Evolutionary conservation across 2,888 invertebrate species (phyloP), one percentile per base, ranked within the genome.

Genomic region (Pollenia angustigena): DNA sequence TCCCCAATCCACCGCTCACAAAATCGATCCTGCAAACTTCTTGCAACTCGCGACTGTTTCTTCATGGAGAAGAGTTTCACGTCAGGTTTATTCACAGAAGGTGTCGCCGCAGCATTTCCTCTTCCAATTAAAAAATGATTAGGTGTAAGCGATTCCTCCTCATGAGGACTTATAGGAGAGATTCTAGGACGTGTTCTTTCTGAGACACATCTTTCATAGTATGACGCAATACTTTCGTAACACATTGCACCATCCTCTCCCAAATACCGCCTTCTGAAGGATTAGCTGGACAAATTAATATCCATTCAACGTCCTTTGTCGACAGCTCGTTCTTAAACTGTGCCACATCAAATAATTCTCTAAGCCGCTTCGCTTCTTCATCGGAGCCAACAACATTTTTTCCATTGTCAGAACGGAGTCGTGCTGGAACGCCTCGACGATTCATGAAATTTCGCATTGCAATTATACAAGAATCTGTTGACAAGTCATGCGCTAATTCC

Each of bases 41-140:
- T 83, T 10, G 78, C 85, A 11, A 86, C 74, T 10, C 88, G 58
- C 86, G 87, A 89, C 54, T 88, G 88, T 68, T 87, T 87, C 14
- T 72, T 75, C n/a, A 83, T 32, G 10, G 44, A 10, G 18, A 64
- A 72, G 46, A 75, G 14, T 52, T 76, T 71, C 1, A 23, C 46
- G 18, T 81, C 81, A 12, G 46, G 50, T 16, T 4, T n/a, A 32
- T 40, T 12, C 4, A 68, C 44, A 16, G 74, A 14, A 40, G 81
- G 87, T 2, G 84, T 85, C 9, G 66, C 54, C 3, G 58, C 66
- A 23, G 79, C 52, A 60, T 87, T 88, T 18, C 48, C 62, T 9
- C 12, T 16, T 9, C 85, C 81, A 2, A 87, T 18, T 44, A 87
- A 42, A 52, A 88, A 87, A 44, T 87, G 72, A 54, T 88, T 88